These are phyloP conservation scores for Willowsia nigromaculata DNA, from an alignment of 2,888 invertebrate genomes.

Conservation along the genomic window DNA sequence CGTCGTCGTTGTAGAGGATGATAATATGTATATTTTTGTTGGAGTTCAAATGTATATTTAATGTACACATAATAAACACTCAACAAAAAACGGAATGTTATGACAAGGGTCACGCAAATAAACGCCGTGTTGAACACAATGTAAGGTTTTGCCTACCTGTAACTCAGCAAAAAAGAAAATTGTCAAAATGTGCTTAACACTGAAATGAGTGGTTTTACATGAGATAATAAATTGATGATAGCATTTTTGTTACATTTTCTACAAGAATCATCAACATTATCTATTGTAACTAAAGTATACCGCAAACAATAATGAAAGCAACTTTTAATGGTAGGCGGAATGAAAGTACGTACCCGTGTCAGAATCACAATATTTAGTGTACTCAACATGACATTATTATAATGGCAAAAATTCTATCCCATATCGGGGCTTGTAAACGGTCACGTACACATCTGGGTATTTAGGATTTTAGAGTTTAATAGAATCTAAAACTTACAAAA, in stretches of 20 bases:
- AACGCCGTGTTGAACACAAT: neutral
- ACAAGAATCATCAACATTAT: neutral
- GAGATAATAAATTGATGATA: neutral
- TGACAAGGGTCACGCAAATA: conserved; percentile 64
- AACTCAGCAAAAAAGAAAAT: neutral
- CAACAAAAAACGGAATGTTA: neutral
- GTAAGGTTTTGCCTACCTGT: neutral
- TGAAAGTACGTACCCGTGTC: neutral
- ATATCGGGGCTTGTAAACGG: neutral
- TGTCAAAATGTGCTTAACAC: conserved; percentile 47
- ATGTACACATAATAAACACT: neutral
- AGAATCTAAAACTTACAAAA: neutral
- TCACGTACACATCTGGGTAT: conserved; percentile 21
- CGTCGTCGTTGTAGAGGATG: neutral
- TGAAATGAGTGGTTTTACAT: conserved; percentile 36
- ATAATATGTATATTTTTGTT: neutral
- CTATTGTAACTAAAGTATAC: conserved; percentile 16
- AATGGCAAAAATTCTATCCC: neutral
- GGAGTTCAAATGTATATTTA: neutral
- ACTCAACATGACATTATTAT: neutral
- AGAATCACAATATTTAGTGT: neutral
- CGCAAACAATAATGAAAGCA: conserved; percentile 53
- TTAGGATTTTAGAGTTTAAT: neutral
- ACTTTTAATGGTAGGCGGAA: conserved; percentile 26
- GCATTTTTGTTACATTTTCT: neutral